phyloP scores from a whole-genome alignment of 35 echinoderm and acorn worm species.

The Strongylocentrotus purpuratus region DNA sequence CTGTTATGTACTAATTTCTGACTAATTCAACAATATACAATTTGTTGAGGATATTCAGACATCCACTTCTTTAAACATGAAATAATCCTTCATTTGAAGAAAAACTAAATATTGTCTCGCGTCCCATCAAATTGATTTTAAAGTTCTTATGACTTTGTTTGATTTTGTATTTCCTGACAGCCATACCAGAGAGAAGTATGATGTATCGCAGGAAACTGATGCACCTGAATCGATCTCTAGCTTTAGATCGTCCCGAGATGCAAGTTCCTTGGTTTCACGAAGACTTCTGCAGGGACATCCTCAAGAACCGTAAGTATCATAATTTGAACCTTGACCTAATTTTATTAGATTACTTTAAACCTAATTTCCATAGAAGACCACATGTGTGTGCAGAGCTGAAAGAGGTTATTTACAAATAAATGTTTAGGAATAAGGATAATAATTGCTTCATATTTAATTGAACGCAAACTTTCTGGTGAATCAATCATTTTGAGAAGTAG shows the following conservation, averaged over 20 bases:
- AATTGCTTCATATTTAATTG: too few species aligned
- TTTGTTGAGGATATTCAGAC: background rate
- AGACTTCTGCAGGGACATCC: slow-evolving; percentile 75
- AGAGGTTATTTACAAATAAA: too few species aligned
- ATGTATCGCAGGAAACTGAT: slow-evolving; percentile 84
- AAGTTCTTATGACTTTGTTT: background rate
- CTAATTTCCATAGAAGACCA: too few species aligned
- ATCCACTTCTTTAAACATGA: background rate
- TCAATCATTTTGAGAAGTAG: too few species aligned
- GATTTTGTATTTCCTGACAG: slow-evolving; percentile 37
- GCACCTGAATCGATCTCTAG: slow-evolving; percentile 84
- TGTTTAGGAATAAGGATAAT: too few species aligned
- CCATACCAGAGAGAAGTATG: slow-evolving; percentile 55
- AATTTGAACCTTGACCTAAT: background rate
- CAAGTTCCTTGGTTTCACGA: slow-evolving; percentile 96
- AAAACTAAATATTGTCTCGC: background rate
- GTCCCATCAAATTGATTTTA: background rate
- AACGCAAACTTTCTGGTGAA: too few species aligned
- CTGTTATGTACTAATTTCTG: background rate
- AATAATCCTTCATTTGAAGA: background rate
- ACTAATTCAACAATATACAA: background rate
- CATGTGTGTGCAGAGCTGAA: too few species aligned
- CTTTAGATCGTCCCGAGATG: slow-evolving; percentile 78
- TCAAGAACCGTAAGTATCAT: slow-evolving; percentile 79
- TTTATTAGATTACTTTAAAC: too few species aligned